phyloP scores from a whole-genome alignment of 2,113 vertebrate species.

The Geococcyx californianus region DNA sequence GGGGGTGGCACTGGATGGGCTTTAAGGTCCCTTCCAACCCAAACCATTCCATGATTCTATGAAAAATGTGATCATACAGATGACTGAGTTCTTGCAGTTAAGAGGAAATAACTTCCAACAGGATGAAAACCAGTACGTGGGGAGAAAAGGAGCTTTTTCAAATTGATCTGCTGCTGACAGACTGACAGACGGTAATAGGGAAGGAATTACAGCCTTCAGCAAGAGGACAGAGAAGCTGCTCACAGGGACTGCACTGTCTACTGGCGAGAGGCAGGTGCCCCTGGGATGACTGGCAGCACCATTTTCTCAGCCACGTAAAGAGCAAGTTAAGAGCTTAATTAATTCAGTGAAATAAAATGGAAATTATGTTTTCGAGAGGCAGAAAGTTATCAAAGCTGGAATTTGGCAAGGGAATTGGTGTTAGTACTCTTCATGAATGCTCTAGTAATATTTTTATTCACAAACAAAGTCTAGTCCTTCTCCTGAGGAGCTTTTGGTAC shows the following conservation, averaged over 20 bases:
- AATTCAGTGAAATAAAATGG: neutral
- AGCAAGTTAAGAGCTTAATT: neutral
- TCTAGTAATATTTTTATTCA: neutral
- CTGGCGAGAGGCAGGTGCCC: neutral
- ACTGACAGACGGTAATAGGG: neutral
- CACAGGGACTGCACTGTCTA: neutral
- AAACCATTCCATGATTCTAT: too few species aligned
- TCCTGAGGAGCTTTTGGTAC: neutral
- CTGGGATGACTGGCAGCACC: neutral
- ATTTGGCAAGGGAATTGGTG: fast-evolving
- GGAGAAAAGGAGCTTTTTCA: neutral
- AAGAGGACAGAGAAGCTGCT: neutral
- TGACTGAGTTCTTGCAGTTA: neutral
- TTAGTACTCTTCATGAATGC: neutral
- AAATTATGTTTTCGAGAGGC: neutral
- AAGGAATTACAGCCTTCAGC: neutral
- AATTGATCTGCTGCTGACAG: neutral
- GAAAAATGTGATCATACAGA: neutral
- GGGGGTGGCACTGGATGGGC: too few species aligned
- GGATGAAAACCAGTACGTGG: neutral
- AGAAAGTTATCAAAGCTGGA: neutral
- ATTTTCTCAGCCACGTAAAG: fast-evolving
- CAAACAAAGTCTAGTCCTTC: neutral
- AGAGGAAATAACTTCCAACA: neutral
- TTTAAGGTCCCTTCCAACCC: too few species aligned